A percentile compares a stretch with the other conserved stretches of the same genome.
Evolutionary conservation across 2,797 vertebrate genomes (phyloP).

Genomic region (Synanceia verrucosa): DNA sequence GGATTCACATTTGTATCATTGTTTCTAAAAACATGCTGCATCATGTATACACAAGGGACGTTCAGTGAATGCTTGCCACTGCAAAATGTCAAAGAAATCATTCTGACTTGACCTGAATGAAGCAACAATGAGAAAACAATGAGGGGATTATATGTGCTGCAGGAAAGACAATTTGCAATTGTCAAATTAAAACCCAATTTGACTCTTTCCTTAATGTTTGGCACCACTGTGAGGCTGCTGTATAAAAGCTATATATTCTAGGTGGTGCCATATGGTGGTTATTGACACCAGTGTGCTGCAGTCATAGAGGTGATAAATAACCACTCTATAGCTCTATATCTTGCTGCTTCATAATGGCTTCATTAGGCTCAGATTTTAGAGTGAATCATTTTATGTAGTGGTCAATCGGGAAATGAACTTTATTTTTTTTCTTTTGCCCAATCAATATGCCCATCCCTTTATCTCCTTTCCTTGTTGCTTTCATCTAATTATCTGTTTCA

Average conservation of each 20-base stretch:
- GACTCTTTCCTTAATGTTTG: slow-evolving; percentile 38
- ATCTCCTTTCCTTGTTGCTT: slow-evolving; percentile 23
- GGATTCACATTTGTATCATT: background rate
- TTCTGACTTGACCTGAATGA: slow-evolving; percentile 27
- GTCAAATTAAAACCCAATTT: slow-evolving; percentile 48
- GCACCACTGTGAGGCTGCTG: background rate
- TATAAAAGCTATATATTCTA: slow-evolving; percentile 39
- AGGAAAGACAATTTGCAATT: slow-evolving; percentile 22
- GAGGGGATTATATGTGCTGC: slow-evolving; percentile 18
- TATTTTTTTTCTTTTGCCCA: slow-evolving; percentile 15
- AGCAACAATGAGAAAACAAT: slow-evolving; percentile 27
- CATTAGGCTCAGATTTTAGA: slow-evolving; percentile 54
- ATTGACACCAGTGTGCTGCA: slow-evolving; percentile 34
- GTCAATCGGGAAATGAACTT: slow-evolving; percentile 50
- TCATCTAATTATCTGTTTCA: slow-evolving; percentile 45
- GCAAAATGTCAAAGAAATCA: slow-evolving; percentile 25
- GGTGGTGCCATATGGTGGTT: slow-evolving; percentile 36
- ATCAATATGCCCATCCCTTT: slow-evolving; percentile 36
- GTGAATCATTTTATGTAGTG: slow-evolving; percentile 38
- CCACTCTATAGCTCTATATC: slow-evolving; percentile 30
- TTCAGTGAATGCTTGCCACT: slow-evolving; percentile 6
- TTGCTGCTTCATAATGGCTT: slow-evolving; percentile 52
- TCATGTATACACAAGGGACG: background rate
- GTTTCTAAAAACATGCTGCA: background rate
- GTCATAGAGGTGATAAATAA: slow-evolving; percentile 46